Percentiles rank a stretch among this genome's conserved stretches.
phyloP scores from a whole-genome alignment of 1,140 invertebrate species.

The Anoplolepis gracilipes region DNA sequence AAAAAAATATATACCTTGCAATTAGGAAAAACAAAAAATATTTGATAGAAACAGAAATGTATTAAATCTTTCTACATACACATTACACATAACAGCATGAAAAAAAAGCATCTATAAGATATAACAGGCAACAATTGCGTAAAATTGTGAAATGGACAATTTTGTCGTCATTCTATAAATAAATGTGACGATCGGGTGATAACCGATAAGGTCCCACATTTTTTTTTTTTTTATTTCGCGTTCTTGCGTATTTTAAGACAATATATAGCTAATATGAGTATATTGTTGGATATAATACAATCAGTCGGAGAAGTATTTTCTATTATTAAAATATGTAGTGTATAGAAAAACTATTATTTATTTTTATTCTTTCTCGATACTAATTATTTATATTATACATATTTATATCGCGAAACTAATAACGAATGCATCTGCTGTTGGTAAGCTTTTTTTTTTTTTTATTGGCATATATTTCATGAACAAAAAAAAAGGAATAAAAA shows the following conservation, averaged over 20 bases:
- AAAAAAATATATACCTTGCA: conserved; percentile 31
- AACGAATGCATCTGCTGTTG: not conserved
- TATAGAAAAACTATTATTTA: not conserved
- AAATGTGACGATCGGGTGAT: conserved; percentile 5
- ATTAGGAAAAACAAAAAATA: not conserved
- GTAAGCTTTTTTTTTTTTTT: not conserved
- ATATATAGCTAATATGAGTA: not conserved
- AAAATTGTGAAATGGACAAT: conserved; percentile 3
- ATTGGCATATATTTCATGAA: not conserved
- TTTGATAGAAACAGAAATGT: conserved; percentile 21
- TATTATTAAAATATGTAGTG: not conserved
- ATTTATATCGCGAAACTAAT: not conserved
- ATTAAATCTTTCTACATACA: conserved; percentile 21
- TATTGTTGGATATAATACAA: not conserved
- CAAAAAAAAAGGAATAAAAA: not conserved
- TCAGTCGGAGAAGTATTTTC: not conserved
- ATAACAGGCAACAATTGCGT: not conserved
- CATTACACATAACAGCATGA: not conserved
- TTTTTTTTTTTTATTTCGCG: not conserved
- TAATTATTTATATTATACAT: not conserved
- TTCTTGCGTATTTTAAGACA: no score
- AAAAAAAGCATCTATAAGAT: not conserved
- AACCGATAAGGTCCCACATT: not conserved
- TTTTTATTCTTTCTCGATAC: not conserved
- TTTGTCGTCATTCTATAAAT: not conserved